These are phyloP conservation scores for Prosopocoilus inquinatus DNA, from an alignment of 2,888 invertebrate species.

Conservation along the genomic window DNA sequence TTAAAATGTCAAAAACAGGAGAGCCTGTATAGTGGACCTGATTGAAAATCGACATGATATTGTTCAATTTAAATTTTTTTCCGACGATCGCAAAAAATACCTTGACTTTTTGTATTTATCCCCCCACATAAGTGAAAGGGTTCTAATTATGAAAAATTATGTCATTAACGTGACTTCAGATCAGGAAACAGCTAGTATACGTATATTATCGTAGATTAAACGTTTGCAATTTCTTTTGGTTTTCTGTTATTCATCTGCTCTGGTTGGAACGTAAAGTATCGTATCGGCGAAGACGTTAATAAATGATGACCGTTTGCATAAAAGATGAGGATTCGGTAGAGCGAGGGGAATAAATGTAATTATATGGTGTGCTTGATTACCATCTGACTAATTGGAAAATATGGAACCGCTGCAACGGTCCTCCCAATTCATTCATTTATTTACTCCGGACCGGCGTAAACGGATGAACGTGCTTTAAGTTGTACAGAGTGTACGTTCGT, in stretches of 20 bases:
- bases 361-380: slow-evolving; percentile 24
- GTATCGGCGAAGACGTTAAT: slow-evolving; percentile 23
- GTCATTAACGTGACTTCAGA: no score
- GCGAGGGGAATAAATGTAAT: slow-evolving; percentile 22
- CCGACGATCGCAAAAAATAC: not conserved
- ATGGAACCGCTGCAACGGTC: slow-evolving; percentile 12
- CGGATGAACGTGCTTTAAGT: slow-evolving; percentile 4
- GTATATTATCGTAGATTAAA: no score
- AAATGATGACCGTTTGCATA: slow-evolving; percentile 22
- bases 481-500: not conserved
- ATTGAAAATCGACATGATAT: no score
- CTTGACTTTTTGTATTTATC: not conserved
- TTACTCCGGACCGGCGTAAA: no score
- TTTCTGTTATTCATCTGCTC: not conserved
- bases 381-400: slow-evolving; percentile 27
- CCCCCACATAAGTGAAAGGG: not conserved
- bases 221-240: not conserved
- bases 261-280: not conserved
- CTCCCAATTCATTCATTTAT: no score
- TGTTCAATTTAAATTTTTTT: no score
- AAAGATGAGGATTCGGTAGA: slow-evolving; percentile 20
- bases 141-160: no score
- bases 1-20: no score
- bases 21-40: no score
- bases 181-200: no score